Evolutionary conservation across 1,140 invertebrate genomes (phyloP), one percentile per base, ranked within the genome.

Genomic region (Sinella curviseta): DNA sequence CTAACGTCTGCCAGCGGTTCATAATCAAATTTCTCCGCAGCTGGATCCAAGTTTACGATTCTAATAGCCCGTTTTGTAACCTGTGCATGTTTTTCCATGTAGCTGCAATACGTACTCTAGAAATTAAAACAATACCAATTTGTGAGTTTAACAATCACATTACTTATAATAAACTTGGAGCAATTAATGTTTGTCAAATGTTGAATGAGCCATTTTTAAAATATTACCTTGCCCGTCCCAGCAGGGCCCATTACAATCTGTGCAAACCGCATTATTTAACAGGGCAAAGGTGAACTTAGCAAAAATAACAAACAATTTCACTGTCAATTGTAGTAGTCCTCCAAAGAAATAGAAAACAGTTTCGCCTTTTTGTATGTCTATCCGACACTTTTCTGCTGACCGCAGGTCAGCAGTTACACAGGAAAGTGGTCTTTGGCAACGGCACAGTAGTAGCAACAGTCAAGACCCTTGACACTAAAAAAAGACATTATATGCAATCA

Each of bases 11-110:
- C 92, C 16, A 94, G 85, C 0, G 95, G 93, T 77, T 93, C 89
- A 86, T 99, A 99, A 84, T 95, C 91, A 89, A 99, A 99, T 85
- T 94, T 89, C 87, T 99, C 98, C 20, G 97, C 97, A 1, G 97
- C 98, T 55, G 98, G 98, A 89, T 99, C 98, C 54, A 99, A 89
- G 89, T 99, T 99, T 0, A 99, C 92, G 12, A 99, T 92, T 81
- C 96, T 91, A 30, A 98, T 89, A 0, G 89, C 88, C 84, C 96
- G 90, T 79, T 91, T 92, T 2, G 90, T 86, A 81, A 92, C 91
- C 80, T 91, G 90, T 74, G 92, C 94, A 87, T 99, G 95, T 86
- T 92, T 92, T 80, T 94, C 92, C 85, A 99, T 91, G 16, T 92
- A 91, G 67, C 92, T 92, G 86, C 98, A 99, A 86, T 99, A 99